Evolutionary conservation across 2,113 vertebrate species (phyloP).

Genomic region (Tachycineta bicolor): DNA sequence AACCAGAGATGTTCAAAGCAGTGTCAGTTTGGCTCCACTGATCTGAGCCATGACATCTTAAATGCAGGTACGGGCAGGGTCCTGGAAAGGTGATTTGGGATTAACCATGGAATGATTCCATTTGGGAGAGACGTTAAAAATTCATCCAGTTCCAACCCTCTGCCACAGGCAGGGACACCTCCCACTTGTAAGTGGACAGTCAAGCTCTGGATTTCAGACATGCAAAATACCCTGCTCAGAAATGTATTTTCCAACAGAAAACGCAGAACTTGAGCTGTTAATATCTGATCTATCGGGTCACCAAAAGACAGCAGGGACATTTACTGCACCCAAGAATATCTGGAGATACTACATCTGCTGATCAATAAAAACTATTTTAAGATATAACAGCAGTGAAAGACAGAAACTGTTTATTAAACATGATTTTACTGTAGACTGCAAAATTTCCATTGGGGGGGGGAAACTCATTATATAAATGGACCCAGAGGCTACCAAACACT

Average conservation of each 20-base stretch:
- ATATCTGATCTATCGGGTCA: not conserved
- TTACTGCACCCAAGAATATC: not conserved
- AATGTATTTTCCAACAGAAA: not conserved
- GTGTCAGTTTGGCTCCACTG: not conserved
- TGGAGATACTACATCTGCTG: not conserved
- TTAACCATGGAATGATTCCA: not conserved
- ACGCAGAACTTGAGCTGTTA: not conserved
- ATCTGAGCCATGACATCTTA: not conserved
- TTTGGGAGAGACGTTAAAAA: not conserved
- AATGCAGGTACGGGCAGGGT: not conserved
- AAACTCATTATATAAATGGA: not conserved
- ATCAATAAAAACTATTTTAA: constrained; percentile 17
- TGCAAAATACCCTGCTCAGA: not conserved
- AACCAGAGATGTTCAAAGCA: not conserved
- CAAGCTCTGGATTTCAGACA: not conserved
- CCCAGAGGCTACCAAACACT: not conserved
- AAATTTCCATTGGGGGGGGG: not conserved
- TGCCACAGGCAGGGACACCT: not conserved
- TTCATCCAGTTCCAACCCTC: not conserved
- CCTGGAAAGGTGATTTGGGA: not conserved
- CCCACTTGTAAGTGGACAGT: no score
- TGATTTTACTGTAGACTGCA: not conserved
- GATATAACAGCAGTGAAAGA: not conserved
- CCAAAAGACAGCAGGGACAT: not conserved
- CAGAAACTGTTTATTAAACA: not conserved